A percentile compares a stretch with the other conserved stretches of the same genome.
phyloP scores from a whole-genome alignment of 1,140 invertebrate species.

The Pseudomyrmex pallidus region DNA sequence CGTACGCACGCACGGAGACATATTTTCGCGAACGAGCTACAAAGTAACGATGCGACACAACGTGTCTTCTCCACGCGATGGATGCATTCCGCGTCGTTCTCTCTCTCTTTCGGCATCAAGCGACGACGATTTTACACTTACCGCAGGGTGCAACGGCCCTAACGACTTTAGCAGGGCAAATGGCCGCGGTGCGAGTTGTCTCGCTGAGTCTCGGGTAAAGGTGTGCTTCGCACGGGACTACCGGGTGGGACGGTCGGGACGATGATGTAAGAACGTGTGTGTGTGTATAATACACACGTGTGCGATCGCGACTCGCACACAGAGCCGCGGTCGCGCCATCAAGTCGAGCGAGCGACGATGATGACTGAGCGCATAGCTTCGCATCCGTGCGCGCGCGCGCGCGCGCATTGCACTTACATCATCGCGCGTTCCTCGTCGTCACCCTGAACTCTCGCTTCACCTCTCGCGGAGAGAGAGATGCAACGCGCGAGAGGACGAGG shows the following conservation, averaged over 20 bases:
- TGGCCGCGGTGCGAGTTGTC: conserved; percentile 24
- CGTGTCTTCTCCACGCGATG: background rate
- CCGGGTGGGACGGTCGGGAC: conserved; percentile 26
- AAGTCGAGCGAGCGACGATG: conserved; percentile 47
- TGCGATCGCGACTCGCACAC: background rate
- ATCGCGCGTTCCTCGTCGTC: conserved; percentile 64
- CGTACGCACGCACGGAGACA: background rate
- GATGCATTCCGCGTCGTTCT: conserved; percentile 25
- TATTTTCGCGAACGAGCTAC: background rate
- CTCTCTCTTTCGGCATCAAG: background rate
- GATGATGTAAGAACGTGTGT: conserved; percentile 5
- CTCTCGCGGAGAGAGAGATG: conserved; percentile 35
- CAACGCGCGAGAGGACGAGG: background rate
- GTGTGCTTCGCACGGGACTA: conserved; percentile 24
- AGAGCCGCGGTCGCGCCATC: conserved; percentile 18
- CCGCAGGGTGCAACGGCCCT: conserved; percentile 57
- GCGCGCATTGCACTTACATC: conserved; percentile 57
- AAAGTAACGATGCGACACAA: background rate
- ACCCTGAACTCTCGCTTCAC: conserved; percentile 56
- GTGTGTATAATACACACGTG: too few species aligned
- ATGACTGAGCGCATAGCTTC: conserved; percentile 77
- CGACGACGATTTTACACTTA: conserved; percentile 52
- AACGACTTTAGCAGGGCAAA: conserved; percentile 58
- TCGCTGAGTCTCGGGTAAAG: conserved; percentile 37
- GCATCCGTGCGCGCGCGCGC: conserved; percentile 46